Conservation (phyloP, 2,797 vertebrate genomes). For the Alcedo atthis region DNA sequence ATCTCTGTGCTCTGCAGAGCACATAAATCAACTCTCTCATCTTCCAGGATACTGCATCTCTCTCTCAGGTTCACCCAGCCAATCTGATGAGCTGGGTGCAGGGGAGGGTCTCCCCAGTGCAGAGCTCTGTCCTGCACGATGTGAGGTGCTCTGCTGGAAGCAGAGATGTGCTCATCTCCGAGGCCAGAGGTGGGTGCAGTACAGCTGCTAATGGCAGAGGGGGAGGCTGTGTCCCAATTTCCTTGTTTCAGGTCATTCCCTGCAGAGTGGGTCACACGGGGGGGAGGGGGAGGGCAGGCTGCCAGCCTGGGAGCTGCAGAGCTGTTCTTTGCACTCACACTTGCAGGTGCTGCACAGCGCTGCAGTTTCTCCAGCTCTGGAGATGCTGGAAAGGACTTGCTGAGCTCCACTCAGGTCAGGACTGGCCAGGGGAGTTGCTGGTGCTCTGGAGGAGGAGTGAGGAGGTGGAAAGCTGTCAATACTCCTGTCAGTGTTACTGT, state of each 20-base stretch:
- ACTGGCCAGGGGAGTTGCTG: not conserved
- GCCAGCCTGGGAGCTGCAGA: conserved; percentile 33
- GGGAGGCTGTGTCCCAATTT: not conserved
- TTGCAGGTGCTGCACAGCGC: conserved; percentile 14
- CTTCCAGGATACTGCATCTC: not conserved
- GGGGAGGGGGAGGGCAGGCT: not conserved
- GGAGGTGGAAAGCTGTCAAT: not conserved
- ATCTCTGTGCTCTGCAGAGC: conserved; percentile 1
- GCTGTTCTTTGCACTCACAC: not conserved
- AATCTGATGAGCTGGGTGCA: conserved; percentile 13
- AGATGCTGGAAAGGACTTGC: not conserved
- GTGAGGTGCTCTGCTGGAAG: not conserved
- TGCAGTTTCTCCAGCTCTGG: conserved; percentile 12
- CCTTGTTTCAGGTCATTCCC: not conserved
- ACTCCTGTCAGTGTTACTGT: not conserved
- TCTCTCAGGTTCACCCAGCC: not conserved
- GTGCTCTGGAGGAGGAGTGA: not conserved
- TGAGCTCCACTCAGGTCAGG: not conserved
- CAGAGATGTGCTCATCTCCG: not conserved
- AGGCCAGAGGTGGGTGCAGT: not conserved
- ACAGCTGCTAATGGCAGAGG: not conserved
- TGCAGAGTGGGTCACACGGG: not conserved
- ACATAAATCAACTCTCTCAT: not conserved
- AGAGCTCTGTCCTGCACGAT: not conserved
- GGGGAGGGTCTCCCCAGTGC: not conserved